A percentile compares a stretch with the other conserved stretches of the same genome.
Conservation (phyloP, 2,113 vertebrate genomes). For the Clarias macrocephalus region DNA sequence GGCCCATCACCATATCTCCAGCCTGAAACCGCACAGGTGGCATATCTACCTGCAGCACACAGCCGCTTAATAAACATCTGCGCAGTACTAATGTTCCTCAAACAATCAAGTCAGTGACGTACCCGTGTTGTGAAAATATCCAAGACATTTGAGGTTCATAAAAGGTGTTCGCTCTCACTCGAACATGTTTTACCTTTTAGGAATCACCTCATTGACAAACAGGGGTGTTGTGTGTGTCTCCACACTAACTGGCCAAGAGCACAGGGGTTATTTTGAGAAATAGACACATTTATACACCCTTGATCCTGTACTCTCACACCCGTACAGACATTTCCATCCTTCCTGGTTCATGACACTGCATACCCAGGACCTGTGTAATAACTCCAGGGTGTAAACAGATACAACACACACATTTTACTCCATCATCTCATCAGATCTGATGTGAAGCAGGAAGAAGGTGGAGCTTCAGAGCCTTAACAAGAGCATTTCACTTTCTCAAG, state of each 20-base stretch:
- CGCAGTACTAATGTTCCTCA: too few species aligned
- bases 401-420: not conserved
- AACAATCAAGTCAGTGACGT: not conserved
- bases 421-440: not conserved
- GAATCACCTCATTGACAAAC: not conserved
- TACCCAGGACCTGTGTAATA: not conserved
- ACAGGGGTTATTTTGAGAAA: too few species aligned
- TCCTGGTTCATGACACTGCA: not conserved
- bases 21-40: constrained; percentile 77
- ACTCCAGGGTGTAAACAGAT: not conserved
- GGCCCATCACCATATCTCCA: constrained; percentile 90
- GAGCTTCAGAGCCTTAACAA: not conserved
- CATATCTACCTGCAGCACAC: constrained; percentile 71
- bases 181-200: not conserved
- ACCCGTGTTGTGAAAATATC: not conserved
- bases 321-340: not conserved
- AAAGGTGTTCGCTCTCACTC: not conserved
- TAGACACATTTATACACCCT: not conserved
- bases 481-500: not conserved
- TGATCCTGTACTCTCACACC: not conserved
- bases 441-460: not conserved
- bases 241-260: not conserved
- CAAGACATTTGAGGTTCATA: not conserved
- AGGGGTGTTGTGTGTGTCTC: too few species aligned
- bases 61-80: not conserved